Percentiles rank a stretch among this genome's conserved stretches.
phyloP scores from a whole-genome alignment of 2,113 vertebrate genomes.

The Lanius ludovicianus region DNA sequence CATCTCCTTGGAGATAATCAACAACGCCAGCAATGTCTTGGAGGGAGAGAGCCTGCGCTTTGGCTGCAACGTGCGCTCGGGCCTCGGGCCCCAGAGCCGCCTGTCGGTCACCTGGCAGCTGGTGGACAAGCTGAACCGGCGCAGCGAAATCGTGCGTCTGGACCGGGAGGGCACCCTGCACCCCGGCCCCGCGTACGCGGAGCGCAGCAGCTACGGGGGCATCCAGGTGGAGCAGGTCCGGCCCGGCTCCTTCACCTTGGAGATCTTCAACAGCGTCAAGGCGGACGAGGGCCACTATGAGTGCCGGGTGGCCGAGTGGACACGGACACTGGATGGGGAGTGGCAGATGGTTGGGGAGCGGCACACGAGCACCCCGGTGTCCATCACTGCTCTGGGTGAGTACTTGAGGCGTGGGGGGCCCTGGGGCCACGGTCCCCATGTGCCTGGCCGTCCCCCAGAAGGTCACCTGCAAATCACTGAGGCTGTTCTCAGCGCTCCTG shows the following conservation, averaged over 20 bases:
- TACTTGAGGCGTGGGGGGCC: not conserved
- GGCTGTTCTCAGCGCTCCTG: not conserved
- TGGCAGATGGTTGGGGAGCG: slow-evolving; percentile 91
- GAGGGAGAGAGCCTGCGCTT: slow-evolving; percentile 89
- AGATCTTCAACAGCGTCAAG: slow-evolving; percentile 86
- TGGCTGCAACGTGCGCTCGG: slow-evolving; percentile 81
- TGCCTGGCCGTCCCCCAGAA: not conserved
- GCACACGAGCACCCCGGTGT: slow-evolving; percentile 74
- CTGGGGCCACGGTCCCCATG: rapidly evolving
- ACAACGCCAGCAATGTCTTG: slow-evolving; percentile 84
- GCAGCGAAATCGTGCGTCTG: slow-evolving; percentile 83
- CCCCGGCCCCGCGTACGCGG: slow-evolving; percentile 80
- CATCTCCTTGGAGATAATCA: slow-evolving; percentile 87
- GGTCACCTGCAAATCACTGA: not conserved
- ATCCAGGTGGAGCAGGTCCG: slow-evolving; percentile 85
- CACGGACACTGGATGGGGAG: slow-evolving; percentile 77
- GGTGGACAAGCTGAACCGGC: slow-evolving; percentile 78
- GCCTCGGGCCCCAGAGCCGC: slow-evolving; percentile 71
- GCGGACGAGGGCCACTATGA: slow-evolving; percentile 90
- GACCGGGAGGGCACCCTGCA: slow-evolving; percentile 86
- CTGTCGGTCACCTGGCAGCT: slow-evolving; percentile 89
- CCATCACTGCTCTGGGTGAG: slow-evolving; percentile 92
- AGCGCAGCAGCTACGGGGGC: slow-evolving; percentile 88
- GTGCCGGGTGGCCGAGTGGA: slow-evolving; percentile 89
- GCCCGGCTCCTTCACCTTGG: slow-evolving; percentile 81